Evolutionary conservation across 2,888 invertebrate species (phyloP), one percentile per base, ranked within the genome.

Genomic region (Gortyna flavago): DNA sequence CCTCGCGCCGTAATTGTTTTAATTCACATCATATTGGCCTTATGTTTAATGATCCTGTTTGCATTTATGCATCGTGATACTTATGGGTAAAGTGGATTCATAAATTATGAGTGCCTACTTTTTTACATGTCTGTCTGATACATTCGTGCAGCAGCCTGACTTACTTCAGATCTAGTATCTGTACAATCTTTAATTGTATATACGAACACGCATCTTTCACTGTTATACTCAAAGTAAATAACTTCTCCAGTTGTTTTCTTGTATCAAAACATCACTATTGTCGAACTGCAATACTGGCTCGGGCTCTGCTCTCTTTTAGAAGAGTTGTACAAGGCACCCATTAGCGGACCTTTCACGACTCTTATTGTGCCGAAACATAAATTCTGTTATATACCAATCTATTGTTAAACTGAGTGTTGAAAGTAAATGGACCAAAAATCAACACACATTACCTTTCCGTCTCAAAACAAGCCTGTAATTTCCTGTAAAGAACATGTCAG

Each of bases 1-100:
- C 77, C 81, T 61, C 84, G 66, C 57, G 67, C 38, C 75, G 66
- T 88, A 87, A 89, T 87, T 88, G 82, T 86, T 88, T 84, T 88
- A 84, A 88, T 88, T 88, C 65, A 64, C 62, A 80, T 82, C 75
- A 65, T 77, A 82, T 85, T 81, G 76, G 62, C 61, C 48, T 83
- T 81, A 86, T 76, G 73, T 81, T 81, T 77, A 79, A 84, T 85
- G 68, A 79, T 81, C 67, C 59, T 69, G 54, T 72, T 81, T 71
- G 54, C 35, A 62, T 72, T 78, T 62, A 77, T 76, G 41, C 48
- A 72, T 75, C 57, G 48, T 11, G 18, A 29, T 65, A 51, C 74
- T 68, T 38, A 35, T 69, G 44, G 18, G 5, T 48, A 29, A 48
- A 57, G 18, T 35, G 6, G 11, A 57, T 70, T 38, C 54, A 59